These are phyloP conservation scores for Lepidothrix coronata DNA, from an alignment of 2,113 vertebrate species.

Conservation along the genomic window DNA sequence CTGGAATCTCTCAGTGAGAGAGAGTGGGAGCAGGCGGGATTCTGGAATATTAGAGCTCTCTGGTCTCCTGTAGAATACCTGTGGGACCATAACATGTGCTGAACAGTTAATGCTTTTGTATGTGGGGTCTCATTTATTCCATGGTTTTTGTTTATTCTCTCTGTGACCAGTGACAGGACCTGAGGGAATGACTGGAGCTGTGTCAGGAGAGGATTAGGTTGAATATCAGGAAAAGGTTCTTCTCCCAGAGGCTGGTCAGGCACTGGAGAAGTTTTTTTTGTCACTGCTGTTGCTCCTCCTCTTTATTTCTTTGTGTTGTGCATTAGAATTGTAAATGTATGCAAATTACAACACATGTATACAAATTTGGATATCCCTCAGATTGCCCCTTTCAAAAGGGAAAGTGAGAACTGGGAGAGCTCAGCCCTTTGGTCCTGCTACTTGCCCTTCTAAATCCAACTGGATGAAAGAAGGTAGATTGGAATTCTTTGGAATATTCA, in stretches of 20 bases:
- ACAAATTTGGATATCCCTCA: neutral
- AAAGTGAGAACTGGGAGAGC: neutral
- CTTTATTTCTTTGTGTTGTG: neutral
- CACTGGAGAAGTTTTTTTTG: neutral
- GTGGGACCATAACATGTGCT: fast-evolving
- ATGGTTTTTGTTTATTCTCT: neutral
- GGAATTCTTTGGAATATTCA: neutral
- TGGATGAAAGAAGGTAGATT: neutral
- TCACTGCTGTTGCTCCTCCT: neutral
- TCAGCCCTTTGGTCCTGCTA: neutral
- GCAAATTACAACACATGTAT: neutral
- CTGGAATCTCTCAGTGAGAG: neutral
- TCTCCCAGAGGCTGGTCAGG: neutral
- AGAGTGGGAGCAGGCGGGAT: neutral
- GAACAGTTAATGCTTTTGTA: neutral
- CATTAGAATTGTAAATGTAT: neutral
- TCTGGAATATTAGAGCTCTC: neutral
- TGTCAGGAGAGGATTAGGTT: neutral
- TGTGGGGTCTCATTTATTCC: neutral
- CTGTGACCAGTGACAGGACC: neutral
- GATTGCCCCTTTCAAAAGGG: neutral
- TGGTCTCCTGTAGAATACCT: neutral
- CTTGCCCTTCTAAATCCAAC: neutral
- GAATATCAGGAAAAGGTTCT: neutral
- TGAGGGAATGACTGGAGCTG: neutral